Percentiles rank a stretch among this genome's conserved stretches.
Conservation (phyloP, 2,888 invertebrate genomes). For the Baccha elongata region DNA sequence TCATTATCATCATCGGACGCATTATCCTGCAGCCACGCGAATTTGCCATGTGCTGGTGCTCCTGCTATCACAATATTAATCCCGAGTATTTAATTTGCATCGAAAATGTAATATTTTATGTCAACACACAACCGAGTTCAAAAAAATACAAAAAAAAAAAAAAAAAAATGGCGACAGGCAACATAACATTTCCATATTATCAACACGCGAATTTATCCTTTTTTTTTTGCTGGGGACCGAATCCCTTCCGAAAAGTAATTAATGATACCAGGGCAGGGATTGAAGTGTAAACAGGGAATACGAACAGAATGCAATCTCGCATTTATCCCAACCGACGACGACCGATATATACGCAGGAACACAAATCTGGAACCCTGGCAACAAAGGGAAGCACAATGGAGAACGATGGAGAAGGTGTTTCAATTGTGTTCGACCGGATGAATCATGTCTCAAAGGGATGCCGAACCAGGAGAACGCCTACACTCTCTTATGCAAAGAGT, state of each 20-base stretch:
- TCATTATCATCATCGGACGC: conserved; percentile 23
- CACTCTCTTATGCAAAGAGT: conserved; percentile 22
- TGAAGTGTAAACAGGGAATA: conserved; percentile 67
- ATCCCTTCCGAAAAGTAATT: conserved; percentile 57
- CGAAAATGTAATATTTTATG: conserved; percentile 72
- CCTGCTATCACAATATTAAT: conserved; percentile 56
- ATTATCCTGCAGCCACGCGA: conserved; percentile 41
- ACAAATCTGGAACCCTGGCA: conserved; percentile 1
- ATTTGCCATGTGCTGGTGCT: conserved; percentile 38
- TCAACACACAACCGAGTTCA: conserved; percentile 62
- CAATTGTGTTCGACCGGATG: conserved; percentile 76
- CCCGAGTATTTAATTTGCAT: conserved; percentile 70
- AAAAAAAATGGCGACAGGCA: conserved; percentile 40
- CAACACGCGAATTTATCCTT: conserved; percentile 57
- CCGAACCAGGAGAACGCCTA: conserved; percentile 61
- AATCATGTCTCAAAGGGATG: conserved; percentile 77
- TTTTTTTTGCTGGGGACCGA: not conserved
- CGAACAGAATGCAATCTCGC: conserved; percentile 61
- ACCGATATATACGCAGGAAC: conserved; percentile 2
- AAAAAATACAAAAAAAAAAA: conserved; percentile 7
- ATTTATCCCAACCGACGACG: conserved; percentile 2
- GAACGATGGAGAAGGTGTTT: conserved; percentile 63
- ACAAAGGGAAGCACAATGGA: conserved; percentile 63
- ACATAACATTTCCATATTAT: conserved; percentile 72
- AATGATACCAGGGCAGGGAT: conserved; percentile 66